Conservation (phyloP, 2,888 invertebrate species). For the Patella depressa region DNA sequence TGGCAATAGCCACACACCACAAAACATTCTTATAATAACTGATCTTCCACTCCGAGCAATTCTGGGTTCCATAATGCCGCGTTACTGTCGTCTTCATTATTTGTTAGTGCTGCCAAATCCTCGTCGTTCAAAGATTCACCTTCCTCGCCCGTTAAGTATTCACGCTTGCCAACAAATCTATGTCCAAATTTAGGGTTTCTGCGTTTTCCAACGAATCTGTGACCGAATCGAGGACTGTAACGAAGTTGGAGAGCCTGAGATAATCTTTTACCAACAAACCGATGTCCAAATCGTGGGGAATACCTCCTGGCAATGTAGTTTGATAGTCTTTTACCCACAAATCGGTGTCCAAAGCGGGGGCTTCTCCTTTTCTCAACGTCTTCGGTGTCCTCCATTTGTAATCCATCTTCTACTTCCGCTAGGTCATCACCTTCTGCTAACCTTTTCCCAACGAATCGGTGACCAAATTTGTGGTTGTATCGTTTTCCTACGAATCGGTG, state of each 20-base stretch:
- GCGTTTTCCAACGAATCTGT: slow-evolving; percentile 2
- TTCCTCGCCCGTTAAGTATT: too few relatives aligned
- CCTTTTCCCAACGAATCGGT: background rate
- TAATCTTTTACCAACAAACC: slow-evolving; percentile 8
- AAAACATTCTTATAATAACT: too few relatives aligned
- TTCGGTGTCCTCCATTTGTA: background rate
- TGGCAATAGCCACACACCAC: too few relatives aligned
- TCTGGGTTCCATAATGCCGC: too few relatives aligned
- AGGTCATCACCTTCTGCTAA: background rate
- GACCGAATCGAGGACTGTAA: slow-evolving; percentile 1
- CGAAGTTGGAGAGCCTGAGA: slow-evolving; percentile 4
- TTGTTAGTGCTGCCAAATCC: too few relatives aligned
- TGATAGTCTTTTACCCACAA: slow-evolving; percentile 5
- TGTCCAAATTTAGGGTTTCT: background rate
- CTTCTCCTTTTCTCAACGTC: background rate
- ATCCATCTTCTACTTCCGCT: background rate
- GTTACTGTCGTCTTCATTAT: too few relatives aligned
- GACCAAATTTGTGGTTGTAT: background rate
- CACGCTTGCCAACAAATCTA: background rate
- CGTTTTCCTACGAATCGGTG: slow-evolving; percentile 5
- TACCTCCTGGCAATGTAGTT: background rate
- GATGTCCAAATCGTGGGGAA: background rate
- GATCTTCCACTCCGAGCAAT: too few relatives aligned
- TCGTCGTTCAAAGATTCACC: too few relatives aligned
- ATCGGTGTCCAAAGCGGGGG: background rate